phyloP scores from a whole-genome alignment of 2,888 invertebrate species.

The Hirtodrosophila cameraria region DNA sequence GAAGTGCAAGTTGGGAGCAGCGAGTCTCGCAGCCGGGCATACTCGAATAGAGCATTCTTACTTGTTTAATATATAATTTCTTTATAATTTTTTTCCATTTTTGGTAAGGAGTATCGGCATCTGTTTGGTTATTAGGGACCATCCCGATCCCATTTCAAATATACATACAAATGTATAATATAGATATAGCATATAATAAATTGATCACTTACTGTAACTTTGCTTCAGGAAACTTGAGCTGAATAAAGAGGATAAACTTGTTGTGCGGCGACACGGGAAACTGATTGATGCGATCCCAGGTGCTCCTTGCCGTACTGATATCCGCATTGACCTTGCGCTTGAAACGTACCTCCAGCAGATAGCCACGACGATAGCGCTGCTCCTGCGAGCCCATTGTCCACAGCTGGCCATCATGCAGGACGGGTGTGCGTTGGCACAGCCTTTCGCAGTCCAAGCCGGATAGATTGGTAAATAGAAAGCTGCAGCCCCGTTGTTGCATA shows the following conservation, averaged over 20 bases:
- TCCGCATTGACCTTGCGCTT: constrained; percentile 55
- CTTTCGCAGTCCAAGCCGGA: constrained; percentile 84
- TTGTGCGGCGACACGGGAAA: constrained; percentile 54
- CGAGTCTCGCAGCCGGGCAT: too few relatives aligned
- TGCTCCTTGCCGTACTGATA: constrained; percentile 35
- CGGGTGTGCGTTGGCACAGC: constrained; percentile 41
- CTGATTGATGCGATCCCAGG: constrained; percentile 55
- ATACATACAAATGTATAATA: not conserved
- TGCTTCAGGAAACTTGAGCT: constrained; percentile 59
- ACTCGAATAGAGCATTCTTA: too few relatives aligned
- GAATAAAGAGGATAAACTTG: constrained; percentile 56
- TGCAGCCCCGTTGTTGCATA: constrained; percentile 47
- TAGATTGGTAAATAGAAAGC: constrained; percentile 83
- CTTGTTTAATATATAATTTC: too few relatives aligned
- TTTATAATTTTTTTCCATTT: too few relatives aligned
- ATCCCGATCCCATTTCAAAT: too few relatives aligned
- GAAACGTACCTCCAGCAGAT: constrained; percentile 59
- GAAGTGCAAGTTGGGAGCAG: too few relatives aligned
- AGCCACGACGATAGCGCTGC: constrained; percentile 35
- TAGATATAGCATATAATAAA: too few relatives aligned
- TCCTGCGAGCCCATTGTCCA: constrained; percentile 36
- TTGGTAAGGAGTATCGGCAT: too few relatives aligned
- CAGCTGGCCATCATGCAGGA: constrained; percentile 47
- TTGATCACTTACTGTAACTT: constrained; percentile 48
- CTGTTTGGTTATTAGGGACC: too few relatives aligned